Evolutionary conservation across 2,797 vertebrate genomes (phyloP), one percentile per base, ranked within the genome.

Genomic region (Phalloptychus januarius): DNA sequence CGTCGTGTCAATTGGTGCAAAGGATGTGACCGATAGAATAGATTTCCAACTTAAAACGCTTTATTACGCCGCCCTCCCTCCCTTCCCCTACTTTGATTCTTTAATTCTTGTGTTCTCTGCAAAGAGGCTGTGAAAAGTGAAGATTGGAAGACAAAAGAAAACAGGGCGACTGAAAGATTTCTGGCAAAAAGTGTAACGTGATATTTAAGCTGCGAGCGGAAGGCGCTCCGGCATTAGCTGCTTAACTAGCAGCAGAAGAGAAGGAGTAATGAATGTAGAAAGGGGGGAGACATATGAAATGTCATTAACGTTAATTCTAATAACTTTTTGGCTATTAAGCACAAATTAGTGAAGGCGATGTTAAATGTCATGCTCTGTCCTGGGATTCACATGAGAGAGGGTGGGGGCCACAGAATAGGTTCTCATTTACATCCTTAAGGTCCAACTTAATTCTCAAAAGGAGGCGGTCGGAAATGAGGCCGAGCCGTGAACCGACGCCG

Each of bases 301-400:
- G 94, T 92, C 94, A 94, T 95, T 95, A 95, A 95, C 94, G 94
- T 94, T 95, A 93, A 95, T 94, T 95, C 93, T 95, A 95, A 96
- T 95, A 94, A 95, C 94, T 95, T 95, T 95, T 95, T 95, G 92
- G 94, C 95, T 95, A 94, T 95, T 95, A 95, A 95, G 93, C 91
- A 93, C 94, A 95, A 95, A 95, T 95, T 95, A 96, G 94, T 88
- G 92, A 94, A 94, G 94, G 92, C 92, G 84, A 94, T 95, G 94
- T 95, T 95, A 95, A 95, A 96, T 96, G 95, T 95, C 95, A 96
- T 92, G 92, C 89, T 93, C 92, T 95, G 95, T 95, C 95, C 95
- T 95, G 95, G 95, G 95, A 95, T 92, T 94, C 92, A 77, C 87
- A 87, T 73, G 83, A 85, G 88, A 90, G 90, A 91, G 86, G 90